These are phyloP conservation scores for Rhaphigaster nebulosa DNA, from an alignment of 2,888 invertebrate species.

Conservation along the genomic window DNA sequence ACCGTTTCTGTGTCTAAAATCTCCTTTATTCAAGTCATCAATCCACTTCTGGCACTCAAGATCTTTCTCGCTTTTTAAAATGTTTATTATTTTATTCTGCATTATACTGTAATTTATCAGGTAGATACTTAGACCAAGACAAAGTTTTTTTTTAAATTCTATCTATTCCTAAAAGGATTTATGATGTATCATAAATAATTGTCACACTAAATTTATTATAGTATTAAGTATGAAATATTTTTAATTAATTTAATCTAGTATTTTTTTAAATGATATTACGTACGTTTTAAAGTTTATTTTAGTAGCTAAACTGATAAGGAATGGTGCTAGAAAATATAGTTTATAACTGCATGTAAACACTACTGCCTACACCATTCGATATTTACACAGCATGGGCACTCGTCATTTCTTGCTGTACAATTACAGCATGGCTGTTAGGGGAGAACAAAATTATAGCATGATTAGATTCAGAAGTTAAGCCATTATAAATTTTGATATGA, in stretches of 20 bases:
- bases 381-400: constrained; percentile 16
- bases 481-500: neutral
- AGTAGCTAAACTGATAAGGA: neutral
- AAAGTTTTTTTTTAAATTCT: too few species aligned
- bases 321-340: constrained; percentile 19
- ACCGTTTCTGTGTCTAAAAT: too few species aligned
- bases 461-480: neutral
- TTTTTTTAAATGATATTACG: neutral
- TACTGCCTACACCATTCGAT: constrained; percentile 15
- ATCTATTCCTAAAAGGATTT: too few species aligned
- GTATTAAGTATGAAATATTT: neutral
- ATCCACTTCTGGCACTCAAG: too few species aligned
- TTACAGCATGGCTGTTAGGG: neutral
- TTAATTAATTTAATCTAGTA: neutral
- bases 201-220: neutral
- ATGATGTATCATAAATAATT: neutral
- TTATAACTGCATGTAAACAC: neutral
- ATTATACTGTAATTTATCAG: too few species aligned
- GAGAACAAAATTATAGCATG: neutral
- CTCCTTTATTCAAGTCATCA: too few species aligned
- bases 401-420: neutral
- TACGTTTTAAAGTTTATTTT: neutral
- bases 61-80: too few species aligned
- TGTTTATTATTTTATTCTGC: too few species aligned
- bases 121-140: too few species aligned